These are phyloP conservation scores for Stomatorhinus ivindoensis DNA, from an alignment of 2,113 vertebrate species.

Conservation along the genomic window DNA sequence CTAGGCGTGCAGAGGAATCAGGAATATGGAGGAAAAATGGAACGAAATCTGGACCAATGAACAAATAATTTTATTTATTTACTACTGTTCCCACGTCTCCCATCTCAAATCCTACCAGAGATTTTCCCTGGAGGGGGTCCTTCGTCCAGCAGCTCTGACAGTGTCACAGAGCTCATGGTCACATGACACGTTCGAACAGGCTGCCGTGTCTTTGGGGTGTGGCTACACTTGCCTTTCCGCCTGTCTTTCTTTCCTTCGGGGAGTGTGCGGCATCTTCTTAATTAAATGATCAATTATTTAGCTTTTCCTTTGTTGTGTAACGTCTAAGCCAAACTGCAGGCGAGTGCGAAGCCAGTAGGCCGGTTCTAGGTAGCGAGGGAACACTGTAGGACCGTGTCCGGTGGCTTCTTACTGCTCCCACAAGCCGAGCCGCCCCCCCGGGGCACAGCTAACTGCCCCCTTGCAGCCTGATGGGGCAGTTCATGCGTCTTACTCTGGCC, in stretches of 20 bases:
- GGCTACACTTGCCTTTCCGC: not conserved
- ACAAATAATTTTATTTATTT: not conserved
- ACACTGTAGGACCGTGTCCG: not conserved
- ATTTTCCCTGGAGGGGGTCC: not conserved
- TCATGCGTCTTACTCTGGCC: not conserved
- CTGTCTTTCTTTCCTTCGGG: not conserved
- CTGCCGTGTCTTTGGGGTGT: not conserved
- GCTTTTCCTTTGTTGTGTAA: constrained; percentile 8
- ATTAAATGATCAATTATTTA: constrained; percentile 23
- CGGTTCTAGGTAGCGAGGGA: not conserved
- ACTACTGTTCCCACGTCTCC: not conserved
- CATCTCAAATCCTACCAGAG: not conserved
- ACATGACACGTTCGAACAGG: not conserved
- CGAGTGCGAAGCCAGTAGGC: not conserved
- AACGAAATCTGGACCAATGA: not conserved
- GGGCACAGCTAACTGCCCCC: not conserved
- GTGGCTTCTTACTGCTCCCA: not conserved
- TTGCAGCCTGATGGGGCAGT: not conserved
- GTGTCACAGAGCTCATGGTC: not conserved
- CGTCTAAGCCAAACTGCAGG: not conserved
- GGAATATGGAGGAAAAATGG: not conserved
- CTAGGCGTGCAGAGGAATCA: not conserved
- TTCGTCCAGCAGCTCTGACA: not conserved
- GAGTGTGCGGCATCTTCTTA: not conserved
- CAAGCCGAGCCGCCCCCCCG: not conserved